A percentile compares a stretch with the other conserved stretches of the same genome.
phyloP scores from a whole-genome alignment of 1,140 invertebrate genomes.

The Bombus waltoni region DNA sequence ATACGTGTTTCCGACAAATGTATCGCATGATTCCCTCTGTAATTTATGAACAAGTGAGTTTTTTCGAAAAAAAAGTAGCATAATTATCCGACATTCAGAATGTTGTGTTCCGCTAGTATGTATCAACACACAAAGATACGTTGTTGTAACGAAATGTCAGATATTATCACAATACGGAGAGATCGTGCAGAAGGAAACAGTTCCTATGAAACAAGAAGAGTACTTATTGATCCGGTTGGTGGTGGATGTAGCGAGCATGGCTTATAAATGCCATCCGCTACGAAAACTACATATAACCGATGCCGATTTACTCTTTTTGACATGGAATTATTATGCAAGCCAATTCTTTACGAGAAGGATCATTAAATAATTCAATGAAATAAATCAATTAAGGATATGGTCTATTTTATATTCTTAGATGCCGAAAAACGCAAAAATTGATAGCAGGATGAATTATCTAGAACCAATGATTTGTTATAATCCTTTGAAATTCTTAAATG shows the following conservation, averaged over 20 bases:
- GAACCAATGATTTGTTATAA: not conserved
- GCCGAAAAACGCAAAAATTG: not conserved
- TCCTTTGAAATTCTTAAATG: not conserved
- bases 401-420: not conserved
- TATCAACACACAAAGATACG: not conserved
- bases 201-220: conserved; percentile 57
- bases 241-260: conserved; percentile 32
- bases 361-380: conserved; percentile 1
- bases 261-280: conserved; percentile 39
- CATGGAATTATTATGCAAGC: conserved; percentile 1
- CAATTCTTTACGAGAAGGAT: too few relatives aligned
- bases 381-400: not conserved
- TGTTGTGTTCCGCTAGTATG: too few relatives aligned
- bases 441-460: not conserved
- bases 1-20: not conserved
- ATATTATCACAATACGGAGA: conserved; percentile 1
- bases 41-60: not conserved
- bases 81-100: not conserved
- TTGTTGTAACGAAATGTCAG: not conserved
- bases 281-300: conserved; percentile 42
- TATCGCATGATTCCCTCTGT: not conserved
- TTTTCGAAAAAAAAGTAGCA: not conserved
- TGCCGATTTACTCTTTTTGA: conserved; percentile 22
- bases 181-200: conserved; percentile 25
- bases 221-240: conserved; percentile 51